phyloP scores from a whole-genome alignment of 2,797 vertebrate genomes.

The Remorina albescens region DNA sequence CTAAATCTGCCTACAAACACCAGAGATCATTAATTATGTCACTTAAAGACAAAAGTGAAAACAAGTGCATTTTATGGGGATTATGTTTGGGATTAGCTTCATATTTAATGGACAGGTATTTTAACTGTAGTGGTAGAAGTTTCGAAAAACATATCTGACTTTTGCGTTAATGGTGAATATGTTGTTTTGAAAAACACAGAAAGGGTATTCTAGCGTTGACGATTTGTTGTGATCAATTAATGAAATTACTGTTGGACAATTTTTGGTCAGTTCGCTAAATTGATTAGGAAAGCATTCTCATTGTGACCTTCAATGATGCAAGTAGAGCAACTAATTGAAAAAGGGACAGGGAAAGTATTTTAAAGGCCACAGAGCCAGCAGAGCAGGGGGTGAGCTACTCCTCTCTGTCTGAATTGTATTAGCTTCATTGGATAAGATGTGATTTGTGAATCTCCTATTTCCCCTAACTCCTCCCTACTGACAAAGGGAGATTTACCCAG shows the following conservation, averaged over 20 bases:
- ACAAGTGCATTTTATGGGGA: no score
- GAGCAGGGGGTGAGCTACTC: constrained; percentile 22
- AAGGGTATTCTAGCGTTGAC: background rate
- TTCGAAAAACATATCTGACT: no score
- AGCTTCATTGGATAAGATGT: constrained; percentile 66
- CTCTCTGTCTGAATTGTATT: constrained; percentile 57
- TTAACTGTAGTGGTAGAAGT: no score
- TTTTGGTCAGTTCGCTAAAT: background rate
- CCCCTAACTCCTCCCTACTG: constrained; percentile 25
- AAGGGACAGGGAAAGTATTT: background rate
- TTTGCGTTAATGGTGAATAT: no score
- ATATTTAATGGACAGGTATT: no score
- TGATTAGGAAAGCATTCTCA: background rate
- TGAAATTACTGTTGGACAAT: background rate
- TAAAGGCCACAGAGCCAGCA: constrained; percentile 19
- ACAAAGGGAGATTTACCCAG: constrained; percentile 54
- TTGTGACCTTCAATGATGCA: background rate
- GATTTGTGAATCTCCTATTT: constrained; percentile 61
- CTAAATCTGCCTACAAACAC: no score
- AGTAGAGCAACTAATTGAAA: background rate
- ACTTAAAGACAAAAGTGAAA: no score
- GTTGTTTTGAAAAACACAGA: background rate
- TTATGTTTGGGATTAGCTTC: no score
- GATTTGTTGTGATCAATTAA: background rate
- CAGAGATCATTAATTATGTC: no score